Evolutionary conservation across 2,113 vertebrate genomes (phyloP).

Genomic region (Syngnathoides biaculeatus): DNA sequence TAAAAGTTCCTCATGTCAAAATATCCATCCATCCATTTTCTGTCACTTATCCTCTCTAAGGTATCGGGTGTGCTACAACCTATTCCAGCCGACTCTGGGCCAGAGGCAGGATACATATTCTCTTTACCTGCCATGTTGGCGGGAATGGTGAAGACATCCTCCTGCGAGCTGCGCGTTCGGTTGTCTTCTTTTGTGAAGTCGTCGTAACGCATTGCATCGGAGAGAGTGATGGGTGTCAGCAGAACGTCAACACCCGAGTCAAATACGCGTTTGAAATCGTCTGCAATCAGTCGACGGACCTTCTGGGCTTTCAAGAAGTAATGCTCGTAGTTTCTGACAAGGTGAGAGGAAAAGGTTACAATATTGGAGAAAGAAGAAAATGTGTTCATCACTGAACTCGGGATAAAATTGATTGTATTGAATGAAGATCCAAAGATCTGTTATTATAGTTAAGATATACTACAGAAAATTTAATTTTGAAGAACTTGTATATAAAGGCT

Average conservation of each 20-base stretch:
- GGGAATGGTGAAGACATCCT: conserved; percentile 90
- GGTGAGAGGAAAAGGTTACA: neutral
- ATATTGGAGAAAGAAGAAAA: neutral
- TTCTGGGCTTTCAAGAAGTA: conserved; percentile 94
- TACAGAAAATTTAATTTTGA: too few species aligned
- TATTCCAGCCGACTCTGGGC: too few species aligned
- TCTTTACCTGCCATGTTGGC: conserved; percentile 88
- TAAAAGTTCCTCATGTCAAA: neutral
- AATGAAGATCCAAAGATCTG: too few species aligned
- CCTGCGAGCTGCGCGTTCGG: conserved; percentile 85
- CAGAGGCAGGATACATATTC: too few species aligned
- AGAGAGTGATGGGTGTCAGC: conserved; percentile 89
- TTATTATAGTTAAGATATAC: too few species aligned
- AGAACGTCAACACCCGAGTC: conserved; percentile 82
- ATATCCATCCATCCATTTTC: neutral
- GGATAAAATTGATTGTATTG: too few species aligned
- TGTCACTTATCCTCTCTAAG: too few species aligned
- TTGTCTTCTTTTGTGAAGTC: conserved; percentile 93
- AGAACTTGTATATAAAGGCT: too few species aligned
- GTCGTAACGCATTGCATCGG: conserved; percentile 70
- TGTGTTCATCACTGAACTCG: too few species aligned
- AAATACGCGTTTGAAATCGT: conserved; percentile 84
- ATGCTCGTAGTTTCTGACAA: conserved; percentile 83
- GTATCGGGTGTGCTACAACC: too few species aligned
- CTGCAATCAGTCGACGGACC: conserved; percentile 85